Evolutionary conservation across 2,113 vertebrate genomes (phyloP).

Genomic region (Catagonus wagneri): DNA sequence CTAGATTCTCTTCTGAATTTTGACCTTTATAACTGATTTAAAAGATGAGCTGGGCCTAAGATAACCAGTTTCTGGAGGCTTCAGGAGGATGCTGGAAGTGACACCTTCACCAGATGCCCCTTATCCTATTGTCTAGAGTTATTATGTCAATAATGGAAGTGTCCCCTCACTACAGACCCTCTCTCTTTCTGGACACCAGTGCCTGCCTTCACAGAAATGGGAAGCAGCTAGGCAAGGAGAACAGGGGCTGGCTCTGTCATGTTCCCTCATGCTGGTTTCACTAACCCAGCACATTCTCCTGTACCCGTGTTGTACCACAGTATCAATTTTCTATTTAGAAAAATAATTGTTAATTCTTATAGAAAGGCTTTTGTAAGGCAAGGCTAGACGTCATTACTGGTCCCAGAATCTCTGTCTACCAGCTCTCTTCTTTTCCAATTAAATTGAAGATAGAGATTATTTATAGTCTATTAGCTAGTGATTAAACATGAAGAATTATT

Average conservation of each 20-base stretch:
- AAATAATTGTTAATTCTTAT: neutral
- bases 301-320: neutral
- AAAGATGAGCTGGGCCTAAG: neutral
- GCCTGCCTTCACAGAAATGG: neutral
- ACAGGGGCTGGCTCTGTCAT: neutral
- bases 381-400: neutral
- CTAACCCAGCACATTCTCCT: neutral
- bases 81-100: neutral
- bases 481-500: neutral
- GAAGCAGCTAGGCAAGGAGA: neutral
- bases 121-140: neutral
- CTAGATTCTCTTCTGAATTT: neutral
- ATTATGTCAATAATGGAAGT: neutral
- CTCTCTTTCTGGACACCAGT: too few species aligned
- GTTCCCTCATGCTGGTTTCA: neutral
- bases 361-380: neutral
- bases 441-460: neutral
- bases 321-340: neutral
- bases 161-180: neutral
- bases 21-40: neutral
- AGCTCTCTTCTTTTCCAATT: neutral
- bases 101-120: neutral
- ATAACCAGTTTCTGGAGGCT: neutral
- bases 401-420: neutral
- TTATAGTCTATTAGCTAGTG: neutral